Base-by-base conservation (phyloP, 2,888 invertebrate species). In the Portevinia maculata region DNA sequence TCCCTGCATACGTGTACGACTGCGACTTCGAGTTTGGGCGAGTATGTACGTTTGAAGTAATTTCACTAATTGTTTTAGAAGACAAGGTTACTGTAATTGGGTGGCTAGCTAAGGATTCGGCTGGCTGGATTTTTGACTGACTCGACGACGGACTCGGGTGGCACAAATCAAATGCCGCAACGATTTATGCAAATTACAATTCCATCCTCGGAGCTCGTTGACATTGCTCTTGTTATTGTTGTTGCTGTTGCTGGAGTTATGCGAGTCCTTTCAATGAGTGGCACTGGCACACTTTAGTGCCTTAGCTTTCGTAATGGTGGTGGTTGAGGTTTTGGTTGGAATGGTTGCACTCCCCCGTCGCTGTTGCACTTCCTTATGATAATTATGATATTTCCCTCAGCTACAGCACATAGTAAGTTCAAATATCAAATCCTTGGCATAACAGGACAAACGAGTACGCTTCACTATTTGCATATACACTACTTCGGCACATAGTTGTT, bases 341-440 rank as follows among this genome's bases (percentile, higher is more conserved):
- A 24, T 21, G 30, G 1, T 34, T 30, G n/a, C 34, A n/a, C 17
- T 17, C 24, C 24, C 24, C 24, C 24, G 24, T 5, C 39, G n/a
- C 15, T n/a, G 41, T 15, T 57, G 74, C 50, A 41, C 60, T 32
- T 52, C 59, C 69, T 28, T 55, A 73, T 76, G 59, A 71, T 81
- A 69, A 34, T 44, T n/a, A 52, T 65, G 65, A 71, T 71, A 53
- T 71, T 67, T 78, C 71, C 78, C 65, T 78, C 32, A 71, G 81
- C 81, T 71, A 75, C 70, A 59, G 65, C 78, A 71, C 71, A 71
- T 83, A 44, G 44, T 44, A 73, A 83, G 83, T 78, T 83, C 83
- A 83, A 73, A 83, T 78, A 78, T 83, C 78, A 78, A 78, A 83
- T 78, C 83, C 78, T 78, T 83, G 73, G 83, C 71, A 83, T 73